Evolutionary conservation across 1,140 invertebrate species (phyloP).

Genomic region (Eupeodes corollae): DNA sequence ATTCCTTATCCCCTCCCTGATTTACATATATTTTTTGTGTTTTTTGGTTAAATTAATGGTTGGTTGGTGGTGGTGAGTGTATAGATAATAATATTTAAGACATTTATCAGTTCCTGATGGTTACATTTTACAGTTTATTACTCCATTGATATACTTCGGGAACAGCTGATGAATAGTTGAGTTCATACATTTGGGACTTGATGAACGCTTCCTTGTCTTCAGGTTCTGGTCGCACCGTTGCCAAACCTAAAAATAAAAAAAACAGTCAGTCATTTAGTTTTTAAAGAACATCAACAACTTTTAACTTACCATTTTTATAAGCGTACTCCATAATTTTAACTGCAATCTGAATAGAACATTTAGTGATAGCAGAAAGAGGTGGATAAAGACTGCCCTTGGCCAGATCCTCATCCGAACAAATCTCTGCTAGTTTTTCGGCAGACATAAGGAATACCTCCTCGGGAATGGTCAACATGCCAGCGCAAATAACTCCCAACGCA

Average conservation of each 20-base stretch:
- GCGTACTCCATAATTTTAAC: constrained; percentile 73
- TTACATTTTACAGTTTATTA: constrained; percentile 3
- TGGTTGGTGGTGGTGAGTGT: too few species aligned
- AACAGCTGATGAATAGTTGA: constrained; percentile 54
- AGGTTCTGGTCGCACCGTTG: constrained; percentile 67
- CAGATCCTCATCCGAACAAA: constrained; percentile 73
- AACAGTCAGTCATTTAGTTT: not conserved
- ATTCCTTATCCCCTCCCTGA: too few species aligned
- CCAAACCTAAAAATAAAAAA: constrained; percentile 46
- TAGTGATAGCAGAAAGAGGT: constrained; percentile 73
- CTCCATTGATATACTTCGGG: constrained; percentile 36
- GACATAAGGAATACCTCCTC: constrained; percentile 84
- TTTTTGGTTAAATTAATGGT: too few species aligned
- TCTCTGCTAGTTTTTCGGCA: constrained; percentile 70
- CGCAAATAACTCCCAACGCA: constrained; percentile 72
- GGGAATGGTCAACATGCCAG: constrained; percentile 71
- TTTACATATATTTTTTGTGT: too few species aligned
- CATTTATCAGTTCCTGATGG: too few species aligned
- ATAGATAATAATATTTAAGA: too few species aligned
- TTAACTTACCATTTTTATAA: constrained; percentile 62
- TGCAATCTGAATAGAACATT: constrained; percentile 83
- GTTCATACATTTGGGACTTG: constrained; percentile 69
- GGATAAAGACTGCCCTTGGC: constrained; percentile 88
- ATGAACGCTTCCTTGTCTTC: constrained; percentile 62
- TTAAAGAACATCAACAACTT: not conserved